Evolutionary conservation across 1,140 invertebrate genomes (phyloP).

Genomic region (Venturia canescens): DNA sequence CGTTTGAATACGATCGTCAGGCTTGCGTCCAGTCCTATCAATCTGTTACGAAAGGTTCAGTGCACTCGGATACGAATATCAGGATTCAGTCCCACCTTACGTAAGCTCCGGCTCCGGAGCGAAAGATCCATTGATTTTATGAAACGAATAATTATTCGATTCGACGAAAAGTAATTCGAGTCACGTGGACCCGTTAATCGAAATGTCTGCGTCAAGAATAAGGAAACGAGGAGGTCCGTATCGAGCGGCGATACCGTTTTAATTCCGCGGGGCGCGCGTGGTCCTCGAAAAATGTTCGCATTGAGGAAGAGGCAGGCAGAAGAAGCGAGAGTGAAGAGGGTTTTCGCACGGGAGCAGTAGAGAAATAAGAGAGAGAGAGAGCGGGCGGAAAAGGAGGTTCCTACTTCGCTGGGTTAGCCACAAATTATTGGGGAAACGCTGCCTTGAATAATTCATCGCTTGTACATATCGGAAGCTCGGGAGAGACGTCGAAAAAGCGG

Average conservation of each 20-base stretch:
- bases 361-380: conserved; percentile 17
- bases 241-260: neutral
- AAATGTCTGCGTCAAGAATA: neutral
- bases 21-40: too few relatives aligned
- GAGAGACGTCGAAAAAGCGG: neutral
- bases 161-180: too few relatives aligned
- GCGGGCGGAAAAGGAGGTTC: neutral
- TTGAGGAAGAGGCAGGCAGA: too few relatives aligned
- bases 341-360: neutral
- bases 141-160: too few relatives aligned
- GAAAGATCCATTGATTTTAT: too few relatives aligned
- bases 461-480: conserved; percentile 5
- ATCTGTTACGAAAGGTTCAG: too few relatives aligned
- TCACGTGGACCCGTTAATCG: neutral
- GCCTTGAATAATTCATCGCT: conserved; percentile 31
- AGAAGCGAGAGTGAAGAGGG: neutral
- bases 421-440: conserved; percentile 34
- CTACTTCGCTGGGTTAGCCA: conserved; percentile 23
- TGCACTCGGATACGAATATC: too few relatives aligned
- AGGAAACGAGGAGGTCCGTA: neutral
- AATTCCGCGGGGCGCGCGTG: neutral
- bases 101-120: too few relatives aligned
- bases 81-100: too few relatives aligned
- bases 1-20: too few relatives aligned
- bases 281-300: neutral